These are phyloP conservation scores for Macrotrachela quadricornifera DNA, from an alignment of 1,140 invertebrate species.

Conservation along the genomic window DNA sequence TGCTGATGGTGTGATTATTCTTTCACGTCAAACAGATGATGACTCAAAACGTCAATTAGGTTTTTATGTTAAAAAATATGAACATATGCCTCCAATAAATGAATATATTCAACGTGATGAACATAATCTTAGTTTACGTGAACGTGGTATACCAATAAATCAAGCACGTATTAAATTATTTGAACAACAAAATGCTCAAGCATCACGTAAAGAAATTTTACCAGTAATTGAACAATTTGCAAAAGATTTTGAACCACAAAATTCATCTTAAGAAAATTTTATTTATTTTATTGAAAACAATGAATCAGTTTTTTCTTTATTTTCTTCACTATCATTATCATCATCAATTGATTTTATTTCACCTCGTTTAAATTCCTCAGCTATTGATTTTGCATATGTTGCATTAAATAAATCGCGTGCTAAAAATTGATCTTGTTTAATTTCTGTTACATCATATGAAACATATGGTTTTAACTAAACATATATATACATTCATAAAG, in stretches of 20 bases:
- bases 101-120: too few relatives aligned
- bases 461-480: constrained; percentile 8
- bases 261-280: constrained; percentile 11
- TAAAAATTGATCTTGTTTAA: not conserved
- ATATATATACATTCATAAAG: not conserved
- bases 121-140: constrained; percentile 13
- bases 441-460: constrained; percentile 5
- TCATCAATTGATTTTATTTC: too few relatives aligned
- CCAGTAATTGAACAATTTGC: constrained; percentile 19
- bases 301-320: too few relatives aligned
- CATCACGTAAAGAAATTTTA: constrained; percentile 20
- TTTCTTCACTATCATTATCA: too few relatives aligned
- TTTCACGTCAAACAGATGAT: constrained; percentile 15
- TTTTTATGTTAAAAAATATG: constrained; percentile 12
- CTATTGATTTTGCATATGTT: too few relatives aligned
- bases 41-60: constrained; percentile 12
- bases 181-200: constrained; percentile 15
- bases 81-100: not conserved
- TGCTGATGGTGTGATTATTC: too few relatives aligned
- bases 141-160: constrained; percentile 1
- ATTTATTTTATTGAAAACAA: too few relatives aligned
- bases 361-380: too few relatives aligned
- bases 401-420: too few relatives aligned
- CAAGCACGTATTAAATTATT: not conserved
- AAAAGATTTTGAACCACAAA: constrained; percentile 20